Percentiles rank a stretch among this genome's conserved stretches.
phyloP scores from a whole-genome alignment of 2,888 invertebrate genomes.

The Phoenoteleia sp. region DNA sequence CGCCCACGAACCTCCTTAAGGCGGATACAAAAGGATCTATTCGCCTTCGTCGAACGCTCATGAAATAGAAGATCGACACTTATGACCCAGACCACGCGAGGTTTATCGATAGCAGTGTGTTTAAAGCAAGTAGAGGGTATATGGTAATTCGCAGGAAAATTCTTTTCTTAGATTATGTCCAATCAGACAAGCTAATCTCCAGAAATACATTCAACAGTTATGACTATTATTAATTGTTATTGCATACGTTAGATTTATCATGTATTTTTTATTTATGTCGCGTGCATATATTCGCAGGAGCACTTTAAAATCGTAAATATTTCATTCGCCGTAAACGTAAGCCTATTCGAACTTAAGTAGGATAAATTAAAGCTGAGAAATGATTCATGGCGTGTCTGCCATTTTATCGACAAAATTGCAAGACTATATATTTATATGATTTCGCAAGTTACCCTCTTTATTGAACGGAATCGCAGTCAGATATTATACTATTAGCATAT shows the following conservation, averaged over 20 bases:
- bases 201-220: constrained; percentile 57
- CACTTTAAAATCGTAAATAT: neutral
- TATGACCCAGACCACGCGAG: constrained; percentile 67
- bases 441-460: constrained; percentile 74
- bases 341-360: neutral
- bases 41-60: constrained; percentile 73
- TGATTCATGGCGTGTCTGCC: constrained; percentile 45
- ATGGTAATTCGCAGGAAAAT: constrained; percentile 66
- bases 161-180: constrained; percentile 61
- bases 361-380: constrained; percentile 6
- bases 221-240: constrained; percentile 61
- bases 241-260: constrained; percentile 53
- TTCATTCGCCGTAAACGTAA: neutral
- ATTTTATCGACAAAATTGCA: constrained; percentile 50
- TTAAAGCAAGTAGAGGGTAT: constrained; percentile 51
- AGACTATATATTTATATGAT: constrained; percentile 72
- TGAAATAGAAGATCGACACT: constrained; percentile 75
- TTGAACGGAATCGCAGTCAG: constrained; percentile 75
- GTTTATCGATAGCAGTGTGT: constrained; percentile 63
- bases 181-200: constrained; percentile 59
- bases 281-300: neutral
- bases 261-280: constrained; percentile 14
- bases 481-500: constrained; percentile 84
- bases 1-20: constrained; percentile 78
- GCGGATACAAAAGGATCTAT: constrained; percentile 73